Evolutionary conservation across 92 coral and sea anemone genomes (phyloP), one percentile per base, ranked within the genome.

Genomic region (Porites evermanni): DNA sequence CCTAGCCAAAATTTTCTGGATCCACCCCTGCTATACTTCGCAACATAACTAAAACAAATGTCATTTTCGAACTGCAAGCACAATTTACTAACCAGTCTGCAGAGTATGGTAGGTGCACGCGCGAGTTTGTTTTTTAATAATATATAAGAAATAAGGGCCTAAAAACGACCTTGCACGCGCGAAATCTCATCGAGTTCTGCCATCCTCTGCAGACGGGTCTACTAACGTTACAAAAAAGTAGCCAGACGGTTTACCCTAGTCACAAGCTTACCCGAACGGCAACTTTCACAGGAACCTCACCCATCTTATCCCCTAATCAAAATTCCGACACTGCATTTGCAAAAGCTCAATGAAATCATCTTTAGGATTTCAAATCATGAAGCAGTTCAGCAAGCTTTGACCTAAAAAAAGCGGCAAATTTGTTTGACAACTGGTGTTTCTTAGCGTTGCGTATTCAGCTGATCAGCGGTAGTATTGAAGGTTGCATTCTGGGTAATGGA

Each of bases 221-320:
- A 29, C 32, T 29, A 29, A 29, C 32, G 47, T 4, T 38, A 38
- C 0, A 4, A 38, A 38, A 38, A 38, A 38, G 47, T 38, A 4
- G 26, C 26, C 26, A 38, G 47, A 56, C 61, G 16, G 4, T 14
- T 56, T 12, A 11, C 61, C 12, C 61, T 56, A 56, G 4, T 54
- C 60, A 56, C 13, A 11, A 10, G 1, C 61, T 11, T 78, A 96
- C 99, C 93, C 99, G 79, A 54, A 96, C 99, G 75, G 99, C 99
- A 38, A 96, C 99, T 83, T 94, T 89, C 8, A 96, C 95, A 38
- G 99, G 99, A 50, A 96, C 99, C 72, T 96, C 99, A 18, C 85
- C 90, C 99, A 96, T 96, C 71, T 76, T 72, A 70, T 74, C 61
- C 65, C 68, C 86, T 16, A 61, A 53, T 9, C 11, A 9, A 59